These are phyloP conservation scores for Tauraco erythrolophus DNA, from an alignment of 2,113 vertebrate genomes.

Conservation along the genomic window DNA sequence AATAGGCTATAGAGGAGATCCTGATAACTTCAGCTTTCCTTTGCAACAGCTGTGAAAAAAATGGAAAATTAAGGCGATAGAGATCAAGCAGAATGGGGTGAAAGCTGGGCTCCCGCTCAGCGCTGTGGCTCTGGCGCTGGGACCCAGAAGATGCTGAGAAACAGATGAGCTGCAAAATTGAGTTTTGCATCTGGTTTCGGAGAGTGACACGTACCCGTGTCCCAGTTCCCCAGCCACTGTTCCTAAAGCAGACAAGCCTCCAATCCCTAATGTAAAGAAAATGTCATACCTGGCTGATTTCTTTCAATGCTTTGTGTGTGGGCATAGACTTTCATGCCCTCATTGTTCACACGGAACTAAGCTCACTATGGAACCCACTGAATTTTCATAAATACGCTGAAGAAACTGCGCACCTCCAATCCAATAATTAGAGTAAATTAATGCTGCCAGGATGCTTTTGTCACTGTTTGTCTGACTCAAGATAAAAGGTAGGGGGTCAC, in stretches of 20 bases:
- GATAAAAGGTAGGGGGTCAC: neutral
- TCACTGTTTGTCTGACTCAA: neutral
- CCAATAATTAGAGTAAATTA: neutral
- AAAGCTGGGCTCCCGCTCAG: neutral
- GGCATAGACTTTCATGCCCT: neutral
- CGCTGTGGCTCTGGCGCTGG: accelerated
- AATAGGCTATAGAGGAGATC: neutral
- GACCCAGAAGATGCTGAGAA: neutral
- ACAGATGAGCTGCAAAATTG: neutral
- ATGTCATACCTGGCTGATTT: neutral
- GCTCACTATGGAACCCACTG: neutral
- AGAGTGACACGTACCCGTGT: accelerated
- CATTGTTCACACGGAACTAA: neutral
- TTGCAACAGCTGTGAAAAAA: neutral
- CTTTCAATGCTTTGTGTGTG: neutral
- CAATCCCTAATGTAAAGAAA: neutral
- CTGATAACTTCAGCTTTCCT: neutral
- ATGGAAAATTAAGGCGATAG: neutral
- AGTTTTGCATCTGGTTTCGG: neutral
- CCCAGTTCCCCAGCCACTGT: neutral
- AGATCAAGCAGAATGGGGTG: neutral
- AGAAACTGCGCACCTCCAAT: neutral
- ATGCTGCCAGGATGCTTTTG: neutral
- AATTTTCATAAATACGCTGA: neutral
- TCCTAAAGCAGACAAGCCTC: neutral